A percentile compares a stretch with the other conserved stretches of the same genome.
phyloP scores from a whole-genome alignment of 2,113 vertebrate species.

The Romanogobio albipinnatus region DNA sequence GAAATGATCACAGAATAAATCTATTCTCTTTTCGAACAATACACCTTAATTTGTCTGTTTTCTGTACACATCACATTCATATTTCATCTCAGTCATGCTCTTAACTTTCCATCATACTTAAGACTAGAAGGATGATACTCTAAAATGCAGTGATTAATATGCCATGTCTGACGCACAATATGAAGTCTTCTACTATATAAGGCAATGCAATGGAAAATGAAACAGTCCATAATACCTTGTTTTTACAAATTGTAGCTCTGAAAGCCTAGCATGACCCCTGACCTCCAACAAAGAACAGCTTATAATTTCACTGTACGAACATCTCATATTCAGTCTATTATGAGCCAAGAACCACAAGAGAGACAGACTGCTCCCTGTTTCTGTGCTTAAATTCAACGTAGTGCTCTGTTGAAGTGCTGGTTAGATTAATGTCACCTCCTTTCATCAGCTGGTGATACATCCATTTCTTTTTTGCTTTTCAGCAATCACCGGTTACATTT shows the following conservation, averaged over 20 bases:
- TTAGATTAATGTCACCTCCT: conserved; percentile 64
- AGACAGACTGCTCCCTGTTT: conserved; percentile 47
- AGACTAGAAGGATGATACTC: not conserved
- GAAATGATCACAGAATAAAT: too few species aligned
- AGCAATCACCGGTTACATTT: conserved; percentile 66
- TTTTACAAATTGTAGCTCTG: conserved; percentile 25
- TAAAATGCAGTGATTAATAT: not conserved
- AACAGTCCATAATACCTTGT: not conserved
- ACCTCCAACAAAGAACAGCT: conserved; percentile 52
- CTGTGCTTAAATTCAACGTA: conserved; percentile 26
- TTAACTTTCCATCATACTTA: not conserved
- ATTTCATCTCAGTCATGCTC: too few species aligned
- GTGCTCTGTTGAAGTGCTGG: conserved; percentile 48
- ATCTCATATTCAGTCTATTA: conserved; percentile 29
- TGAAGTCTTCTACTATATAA: not conserved
- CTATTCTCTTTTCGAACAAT: too few species aligned
- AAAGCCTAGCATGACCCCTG: conserved; percentile 63
- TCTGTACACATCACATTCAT: too few species aligned
- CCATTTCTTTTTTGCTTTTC: conserved; percentile 58
- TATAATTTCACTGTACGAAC: not conserved
- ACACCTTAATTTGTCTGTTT: too few species aligned
- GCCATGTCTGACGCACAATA: not conserved
- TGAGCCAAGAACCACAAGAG: conserved; percentile 34
- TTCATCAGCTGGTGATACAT: conserved; percentile 59
- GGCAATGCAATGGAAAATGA: not conserved